These are phyloP conservation scores for Hozukius guyotensis DNA, from an alignment of 2,797 vertebrate genomes.

Conservation along the genomic window DNA sequence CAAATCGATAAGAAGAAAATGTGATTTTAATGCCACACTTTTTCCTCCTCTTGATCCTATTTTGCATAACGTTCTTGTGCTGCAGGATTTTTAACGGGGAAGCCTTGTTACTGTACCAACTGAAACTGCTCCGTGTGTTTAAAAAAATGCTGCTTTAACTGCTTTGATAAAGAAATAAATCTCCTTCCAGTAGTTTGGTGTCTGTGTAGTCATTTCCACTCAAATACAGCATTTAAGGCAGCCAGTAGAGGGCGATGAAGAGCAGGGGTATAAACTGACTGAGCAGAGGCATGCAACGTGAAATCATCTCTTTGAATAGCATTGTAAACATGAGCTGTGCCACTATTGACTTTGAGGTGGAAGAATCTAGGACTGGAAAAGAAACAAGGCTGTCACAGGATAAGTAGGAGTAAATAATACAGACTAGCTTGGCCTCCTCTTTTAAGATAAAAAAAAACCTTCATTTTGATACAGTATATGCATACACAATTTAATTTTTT, in stretches of 20 bases:
- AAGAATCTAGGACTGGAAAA: neutral
- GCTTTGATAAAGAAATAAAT: slow-evolving; percentile 85
- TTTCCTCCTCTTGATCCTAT: slow-evolving; percentile 47
- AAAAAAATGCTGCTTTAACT: slow-evolving; percentile 76
- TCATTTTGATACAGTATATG: neutral
- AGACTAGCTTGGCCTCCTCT: slow-evolving; percentile 8
- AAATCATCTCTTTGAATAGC: slow-evolving; percentile 10
- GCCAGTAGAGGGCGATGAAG: slow-evolving; percentile 26
- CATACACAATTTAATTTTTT: neutral
- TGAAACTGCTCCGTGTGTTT: slow-evolving; percentile 70
- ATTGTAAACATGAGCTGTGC: slow-evolving; percentile 14
- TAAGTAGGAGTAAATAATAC: slow-evolving; percentile 31
- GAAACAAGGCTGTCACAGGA: neutral
- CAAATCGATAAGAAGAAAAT: slow-evolving; percentile 10
- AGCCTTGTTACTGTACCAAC: slow-evolving; percentile 69
- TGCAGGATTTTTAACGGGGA: slow-evolving; percentile 57
- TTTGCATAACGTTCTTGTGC: slow-evolving; percentile 67
- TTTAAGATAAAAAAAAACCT: neutral
- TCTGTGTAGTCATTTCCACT: slow-evolving; percentile 11
- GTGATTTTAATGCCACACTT: slow-evolving; percentile 39
- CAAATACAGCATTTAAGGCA: neutral
- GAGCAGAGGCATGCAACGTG: neutral
- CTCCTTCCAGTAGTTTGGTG: slow-evolving; percentile 63
- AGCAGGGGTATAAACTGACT: neutral
- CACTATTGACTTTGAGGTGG: slow-evolving; percentile 12